A percentile compares a stretch with the other conserved stretches of the same genome.
phyloP scores from a whole-genome alignment of 2,888 invertebrate species.

The Tinea semifulvella region DNA sequence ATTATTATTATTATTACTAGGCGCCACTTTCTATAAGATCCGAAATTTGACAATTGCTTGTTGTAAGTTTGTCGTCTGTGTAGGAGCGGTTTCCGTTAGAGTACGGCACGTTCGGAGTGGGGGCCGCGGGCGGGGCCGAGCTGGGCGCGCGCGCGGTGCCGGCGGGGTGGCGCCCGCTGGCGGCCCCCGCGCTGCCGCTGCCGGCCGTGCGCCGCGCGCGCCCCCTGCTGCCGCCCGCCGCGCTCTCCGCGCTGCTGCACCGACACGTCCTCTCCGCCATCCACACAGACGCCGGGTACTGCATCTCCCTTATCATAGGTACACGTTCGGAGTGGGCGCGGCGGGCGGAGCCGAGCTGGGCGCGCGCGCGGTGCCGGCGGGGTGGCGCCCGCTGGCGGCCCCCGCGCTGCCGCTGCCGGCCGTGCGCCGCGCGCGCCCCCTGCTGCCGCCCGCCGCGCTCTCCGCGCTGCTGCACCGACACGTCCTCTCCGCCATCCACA shows the following conservation, averaged over 20 bases:
- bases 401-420: slow-evolving; percentile 72
- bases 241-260: slow-evolving; percentile 88
- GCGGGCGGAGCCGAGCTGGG: slow-evolving; percentile 86
- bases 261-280: slow-evolving; percentile 89
- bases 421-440: slow-evolving; percentile 75
- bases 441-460: slow-evolving; percentile 76
- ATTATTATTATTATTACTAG: too few relatives aligned
- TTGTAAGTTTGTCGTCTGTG: too few relatives aligned
- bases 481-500: slow-evolving; percentile 90
- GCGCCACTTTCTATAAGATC: too few relatives aligned
- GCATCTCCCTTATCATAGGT: too few relatives aligned
- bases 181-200: slow-evolving; percentile 70
- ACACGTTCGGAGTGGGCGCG: slow-evolving; percentile 82
- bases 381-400: slow-evolving; percentile 81
- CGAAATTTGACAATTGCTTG: too few relatives aligned
- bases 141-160: slow-evolving; percentile 83
- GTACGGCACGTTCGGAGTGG: slow-evolving; percentile 85
- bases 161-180: slow-evolving; percentile 81
- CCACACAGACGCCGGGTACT: too few relatives aligned
- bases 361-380: slow-evolving; percentile 77
- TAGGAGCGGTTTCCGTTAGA: slow-evolving; percentile 60
- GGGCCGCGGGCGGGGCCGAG: slow-evolving; percentile 83
- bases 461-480: slow-evolving; percentile 89
- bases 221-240: slow-evolving; percentile 70
- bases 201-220: slow-evolving; percentile 77